Percentiles rank a stretch among this genome's conserved stretches.
Evolutionary conservation across 2,888 invertebrate genomes (phyloP).

Genomic region (Scaptomyza polygonia): DNA sequence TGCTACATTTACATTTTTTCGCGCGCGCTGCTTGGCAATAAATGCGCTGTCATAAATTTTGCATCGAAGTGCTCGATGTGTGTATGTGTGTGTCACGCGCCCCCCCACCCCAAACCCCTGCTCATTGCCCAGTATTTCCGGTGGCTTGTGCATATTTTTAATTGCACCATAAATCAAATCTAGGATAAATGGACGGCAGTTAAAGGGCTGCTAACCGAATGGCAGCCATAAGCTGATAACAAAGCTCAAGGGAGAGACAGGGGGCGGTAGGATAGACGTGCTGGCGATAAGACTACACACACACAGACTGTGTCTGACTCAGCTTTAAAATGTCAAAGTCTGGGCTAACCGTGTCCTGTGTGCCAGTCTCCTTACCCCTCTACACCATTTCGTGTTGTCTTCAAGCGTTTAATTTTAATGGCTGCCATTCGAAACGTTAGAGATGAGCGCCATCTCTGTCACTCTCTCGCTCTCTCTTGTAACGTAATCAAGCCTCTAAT

Average conservation of each 20-base stretch:
- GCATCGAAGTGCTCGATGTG: conserved; percentile 55
- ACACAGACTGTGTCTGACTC: conserved; percentile 2
- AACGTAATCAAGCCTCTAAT: conserved; percentile 78
- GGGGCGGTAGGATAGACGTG: conserved; percentile 27
- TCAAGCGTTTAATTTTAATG: conserved; percentile 71
- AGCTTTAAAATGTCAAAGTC: conserved; percentile 73
- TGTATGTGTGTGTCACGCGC: conserved; percentile 20
- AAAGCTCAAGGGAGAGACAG: conserved; percentile 7
- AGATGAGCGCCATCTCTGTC: conserved; percentile 47
- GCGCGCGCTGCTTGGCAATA: conserved; percentile 63
- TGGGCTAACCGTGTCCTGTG: conserved; percentile 32
- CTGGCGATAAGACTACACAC: conserved; percentile 55
- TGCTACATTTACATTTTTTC: conserved; percentile 63
- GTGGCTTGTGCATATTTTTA: conserved; percentile 62
- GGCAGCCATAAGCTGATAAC: conserved; percentile 79
- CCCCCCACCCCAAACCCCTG: conserved; percentile 3
- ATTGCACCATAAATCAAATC: conserved; percentile 76
- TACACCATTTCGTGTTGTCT: background rate
- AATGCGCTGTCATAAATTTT: conserved; percentile 74
- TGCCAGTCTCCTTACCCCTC: background rate
- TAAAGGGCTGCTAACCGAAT: conserved; percentile 79
- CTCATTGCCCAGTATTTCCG: background rate
- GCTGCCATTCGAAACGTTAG: conserved; percentile 30
- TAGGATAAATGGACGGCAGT: conserved; percentile 76
- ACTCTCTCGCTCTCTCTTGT: background rate